Percentiles rank a stretch among this genome's conserved stretches.
phyloP scores from a whole-genome alignment of 2,113 vertebrate species.

The Corydoras maculifer region DNA sequence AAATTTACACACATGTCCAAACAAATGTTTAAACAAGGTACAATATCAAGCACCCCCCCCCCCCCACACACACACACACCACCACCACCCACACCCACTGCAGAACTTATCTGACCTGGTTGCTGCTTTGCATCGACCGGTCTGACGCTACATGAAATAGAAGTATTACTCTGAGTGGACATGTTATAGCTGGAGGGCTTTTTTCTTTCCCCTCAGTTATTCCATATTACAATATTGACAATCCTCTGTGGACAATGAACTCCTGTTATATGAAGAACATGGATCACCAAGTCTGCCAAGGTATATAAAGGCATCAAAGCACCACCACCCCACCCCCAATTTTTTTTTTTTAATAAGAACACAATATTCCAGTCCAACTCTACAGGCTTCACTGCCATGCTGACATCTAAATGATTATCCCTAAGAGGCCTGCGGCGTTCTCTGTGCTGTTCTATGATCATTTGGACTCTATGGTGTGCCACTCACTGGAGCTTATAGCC shows the following conservation, averaged over 20 bases:
- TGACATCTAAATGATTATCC: constrained; percentile 60
- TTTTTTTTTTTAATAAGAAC: constrained; percentile 17
- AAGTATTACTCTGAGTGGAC: constrained; percentile 32
- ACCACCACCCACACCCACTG: background rate
- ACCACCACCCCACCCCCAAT: too few species aligned
- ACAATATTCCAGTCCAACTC: constrained; percentile 37
- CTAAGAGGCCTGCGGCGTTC: constrained; percentile 46
- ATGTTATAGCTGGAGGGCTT: constrained; percentile 36
- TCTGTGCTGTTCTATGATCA: constrained; percentile 42
- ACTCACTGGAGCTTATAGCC: constrained; percentile 33
- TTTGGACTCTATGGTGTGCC: constrained; percentile 32
- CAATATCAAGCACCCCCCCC: background rate
- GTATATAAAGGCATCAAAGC: constrained; percentile 39
- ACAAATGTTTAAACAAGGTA: constrained; percentile 17
- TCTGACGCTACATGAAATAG: constrained; percentile 18
- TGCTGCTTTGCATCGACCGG: constrained; percentile 35
- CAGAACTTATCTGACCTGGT: background rate
- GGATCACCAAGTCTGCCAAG: constrained; percentile 48
- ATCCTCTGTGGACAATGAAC: constrained; percentile 43
- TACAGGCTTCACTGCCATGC: constrained; percentile 37
- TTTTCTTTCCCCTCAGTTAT: constrained; percentile 40
- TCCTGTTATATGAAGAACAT: constrained; percentile 52
- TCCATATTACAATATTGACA: constrained; percentile 55
- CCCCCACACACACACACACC: background rate
- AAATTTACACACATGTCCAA: background rate